Conservation (phyloP, 2,888 invertebrate species). For the Mellilla xanthometata region DNA sequence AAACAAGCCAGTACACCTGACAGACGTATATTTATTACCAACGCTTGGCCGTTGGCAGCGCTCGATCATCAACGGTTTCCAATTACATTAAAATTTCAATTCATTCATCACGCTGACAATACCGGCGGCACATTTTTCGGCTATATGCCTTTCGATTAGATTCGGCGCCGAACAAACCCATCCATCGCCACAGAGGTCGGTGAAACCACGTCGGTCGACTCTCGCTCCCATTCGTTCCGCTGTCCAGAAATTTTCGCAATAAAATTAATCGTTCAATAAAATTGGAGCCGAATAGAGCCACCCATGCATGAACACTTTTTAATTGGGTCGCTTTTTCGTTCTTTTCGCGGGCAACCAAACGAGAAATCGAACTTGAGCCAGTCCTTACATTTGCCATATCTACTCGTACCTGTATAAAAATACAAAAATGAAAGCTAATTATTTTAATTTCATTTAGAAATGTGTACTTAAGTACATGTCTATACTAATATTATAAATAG, state of each 20-base stretch:
- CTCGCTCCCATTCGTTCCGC: slow-evolving; percentile 75
- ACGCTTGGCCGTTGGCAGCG: slow-evolving; percentile 34
- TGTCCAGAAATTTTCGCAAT: slow-evolving; percentile 80
- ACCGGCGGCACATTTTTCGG: slow-evolving; percentile 51
- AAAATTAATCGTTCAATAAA: slow-evolving; percentile 82
- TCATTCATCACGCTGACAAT: slow-evolving; percentile 60
- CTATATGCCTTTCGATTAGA: slow-evolving; percentile 68
- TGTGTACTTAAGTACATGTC: too few species aligned
- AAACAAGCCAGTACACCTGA: slow-evolving; percentile 35
- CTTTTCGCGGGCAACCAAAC: slow-evolving; percentile 63
- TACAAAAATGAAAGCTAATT: too few species aligned
- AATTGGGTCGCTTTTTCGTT: slow-evolving; percentile 76
- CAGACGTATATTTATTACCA: slow-evolving; percentile 41
- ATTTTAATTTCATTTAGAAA: too few species aligned
- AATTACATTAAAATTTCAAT: slow-evolving; percentile 68
- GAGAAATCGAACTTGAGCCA: slow-evolving; percentile 67
- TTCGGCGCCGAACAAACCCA: slow-evolving; percentile 59
- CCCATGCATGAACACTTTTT: slow-evolving; percentile 80
- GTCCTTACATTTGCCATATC: slow-evolving; percentile 35
- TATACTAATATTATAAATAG: too few species aligned
- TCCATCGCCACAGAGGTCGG: slow-evolving; percentile 61
- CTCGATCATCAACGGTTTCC: slow-evolving; percentile 53
- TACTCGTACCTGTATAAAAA: neutral
- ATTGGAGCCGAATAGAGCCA: slow-evolving; percentile 71
- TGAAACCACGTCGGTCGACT: slow-evolving; percentile 56